These are phyloP conservation scores for Drosophila bunnanda DNA, from an alignment of 2,888 invertebrate genomes.

Conservation along the genomic window DNA sequence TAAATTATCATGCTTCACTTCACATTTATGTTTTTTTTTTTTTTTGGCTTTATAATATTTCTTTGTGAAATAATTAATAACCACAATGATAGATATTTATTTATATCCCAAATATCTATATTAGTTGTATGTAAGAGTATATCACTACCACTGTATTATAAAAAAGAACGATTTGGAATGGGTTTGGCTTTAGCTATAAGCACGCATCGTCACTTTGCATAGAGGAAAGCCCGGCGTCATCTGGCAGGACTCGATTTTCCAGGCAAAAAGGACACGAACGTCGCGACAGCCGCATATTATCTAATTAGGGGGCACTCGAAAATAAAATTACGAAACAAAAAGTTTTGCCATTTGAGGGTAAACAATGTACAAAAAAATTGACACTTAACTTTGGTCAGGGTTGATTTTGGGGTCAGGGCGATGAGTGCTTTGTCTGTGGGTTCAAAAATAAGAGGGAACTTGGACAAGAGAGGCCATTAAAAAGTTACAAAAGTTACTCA, in stretches of 20 bases:
- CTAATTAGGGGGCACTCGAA: constrained; percentile 78
- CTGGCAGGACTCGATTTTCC: constrained; percentile 51
- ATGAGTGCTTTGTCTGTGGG: constrained; percentile 16
- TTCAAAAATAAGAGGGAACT: neutral
- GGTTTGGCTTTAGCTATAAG: constrained; percentile 24
- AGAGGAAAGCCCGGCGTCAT: constrained; percentile 64
- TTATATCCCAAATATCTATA: neutral
- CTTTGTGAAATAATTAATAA: neutral
- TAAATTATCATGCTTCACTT: too few relatives aligned
- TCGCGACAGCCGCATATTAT: constrained; percentile 71
- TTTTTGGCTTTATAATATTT: too few relatives aligned
- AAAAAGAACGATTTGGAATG: neutral
- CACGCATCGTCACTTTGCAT: constrained; percentile 81
- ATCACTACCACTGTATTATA: neutral
- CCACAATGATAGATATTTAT: neutral
- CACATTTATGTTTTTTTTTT: too few relatives aligned
- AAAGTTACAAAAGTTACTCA: constrained; percentile 15
- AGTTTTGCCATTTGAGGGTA: constrained; percentile 78
- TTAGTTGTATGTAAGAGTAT: constrained; percentile 31
- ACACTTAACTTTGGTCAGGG: constrained; percentile 34
- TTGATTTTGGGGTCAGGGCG: constrained; percentile 4
- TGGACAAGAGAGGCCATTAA: constrained; percentile 19
- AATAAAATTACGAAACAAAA: constrained; percentile 70
- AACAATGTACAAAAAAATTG: constrained; percentile 60
- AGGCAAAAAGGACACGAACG: constrained; percentile 25